These are phyloP conservation scores for Drosophila parabipectinata DNA, from an alignment of 1,140 invertebrate species.

Conservation along the genomic window DNA sequence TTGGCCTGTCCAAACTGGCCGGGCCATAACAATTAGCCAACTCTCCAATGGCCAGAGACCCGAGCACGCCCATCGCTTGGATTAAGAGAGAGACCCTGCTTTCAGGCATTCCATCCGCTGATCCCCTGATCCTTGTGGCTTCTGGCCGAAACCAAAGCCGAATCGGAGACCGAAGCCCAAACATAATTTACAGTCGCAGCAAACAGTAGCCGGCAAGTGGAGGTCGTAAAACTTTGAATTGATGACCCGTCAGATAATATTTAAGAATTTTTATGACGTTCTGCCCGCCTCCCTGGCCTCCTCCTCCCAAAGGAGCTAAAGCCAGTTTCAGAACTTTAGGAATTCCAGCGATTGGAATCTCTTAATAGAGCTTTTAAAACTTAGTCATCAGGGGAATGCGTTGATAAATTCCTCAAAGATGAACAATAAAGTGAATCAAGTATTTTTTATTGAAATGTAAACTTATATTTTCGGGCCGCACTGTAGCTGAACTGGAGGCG, in stretches of 20 bases:
- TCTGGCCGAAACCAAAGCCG: not conserved
- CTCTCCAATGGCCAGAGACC: conserved; percentile 55
- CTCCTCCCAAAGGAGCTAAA: conserved; percentile 14
- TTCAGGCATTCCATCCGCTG: no score
- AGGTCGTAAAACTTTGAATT: conserved; percentile 80
- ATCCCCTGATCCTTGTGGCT: conserved; percentile 6
- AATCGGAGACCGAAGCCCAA: conserved; percentile 14
- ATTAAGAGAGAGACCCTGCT: conserved; percentile 13
- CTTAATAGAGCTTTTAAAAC: conserved; percentile 20
- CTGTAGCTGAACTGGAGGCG: not conserved
- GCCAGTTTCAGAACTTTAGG: conserved; percentile 16
- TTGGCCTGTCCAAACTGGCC: conserved; percentile 60
- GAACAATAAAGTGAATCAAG: not conserved
- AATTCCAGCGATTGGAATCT: conserved; percentile 26
- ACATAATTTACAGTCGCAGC: conserved; percentile 79
- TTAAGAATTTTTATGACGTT: conserved; percentile 72
- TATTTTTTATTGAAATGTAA: not conserved
- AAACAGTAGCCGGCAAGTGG: conserved; percentile 77
- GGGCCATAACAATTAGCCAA: conserved; percentile 70
- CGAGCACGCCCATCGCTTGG: conserved; percentile 43
- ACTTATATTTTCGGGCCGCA: not conserved
- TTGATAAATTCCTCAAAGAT: no score
- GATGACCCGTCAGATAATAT: conserved; percentile 83
- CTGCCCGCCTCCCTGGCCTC: not conserved
- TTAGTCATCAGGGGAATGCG: no score